Conservation (phyloP, 2,888 invertebrate genomes). For the Autographa pulchrina region DNA sequence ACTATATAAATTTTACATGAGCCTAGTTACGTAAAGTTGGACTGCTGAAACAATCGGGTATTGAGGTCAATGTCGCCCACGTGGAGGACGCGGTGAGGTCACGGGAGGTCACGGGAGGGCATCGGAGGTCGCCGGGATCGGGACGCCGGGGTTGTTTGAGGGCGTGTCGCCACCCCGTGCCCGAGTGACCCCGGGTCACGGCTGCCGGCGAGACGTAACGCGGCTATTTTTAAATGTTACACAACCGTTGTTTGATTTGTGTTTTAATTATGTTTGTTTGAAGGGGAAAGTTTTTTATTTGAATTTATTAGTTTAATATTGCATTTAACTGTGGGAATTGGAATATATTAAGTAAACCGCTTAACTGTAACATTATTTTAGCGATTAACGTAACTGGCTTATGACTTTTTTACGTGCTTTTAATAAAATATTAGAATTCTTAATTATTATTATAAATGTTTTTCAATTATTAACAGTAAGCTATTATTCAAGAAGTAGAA, state of each 20-base stretch:
- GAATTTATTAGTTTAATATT: neutral
- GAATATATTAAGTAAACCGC: neutral
- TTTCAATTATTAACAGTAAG: no score
- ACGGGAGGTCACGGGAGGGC: slow-evolving; percentile 49
- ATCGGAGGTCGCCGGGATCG: slow-evolving; percentile 37
- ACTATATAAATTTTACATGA: slow-evolving; percentile 28
- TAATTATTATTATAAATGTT: no score
- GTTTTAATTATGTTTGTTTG: neutral
- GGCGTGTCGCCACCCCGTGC: slow-evolving; percentile 52
- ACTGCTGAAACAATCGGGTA: slow-evolving; percentile 55
- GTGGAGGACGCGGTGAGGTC: slow-evolving; percentile 46
- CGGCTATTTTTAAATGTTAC: slow-evolving; percentile 39
- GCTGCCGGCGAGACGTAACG: slow-evolving; percentile 26
- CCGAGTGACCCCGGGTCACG: slow-evolving; percentile 61
- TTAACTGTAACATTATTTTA: neutral
- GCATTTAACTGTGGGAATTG: neutral
- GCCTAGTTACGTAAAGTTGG: slow-evolving; percentile 32
- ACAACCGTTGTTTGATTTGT: neutral
- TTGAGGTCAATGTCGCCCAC: slow-evolving; percentile 61
- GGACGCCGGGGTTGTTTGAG: slow-evolving; percentile 41
- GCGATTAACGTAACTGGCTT: no score
- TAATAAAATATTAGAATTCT: no score
- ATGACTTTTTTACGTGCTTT: no score
- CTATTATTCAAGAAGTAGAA: no score
- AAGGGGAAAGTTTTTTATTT: neutral